phyloP scores from a whole-genome alignment of 1,140 invertebrate species.

The Drosophila quadrilineata region DNA sequence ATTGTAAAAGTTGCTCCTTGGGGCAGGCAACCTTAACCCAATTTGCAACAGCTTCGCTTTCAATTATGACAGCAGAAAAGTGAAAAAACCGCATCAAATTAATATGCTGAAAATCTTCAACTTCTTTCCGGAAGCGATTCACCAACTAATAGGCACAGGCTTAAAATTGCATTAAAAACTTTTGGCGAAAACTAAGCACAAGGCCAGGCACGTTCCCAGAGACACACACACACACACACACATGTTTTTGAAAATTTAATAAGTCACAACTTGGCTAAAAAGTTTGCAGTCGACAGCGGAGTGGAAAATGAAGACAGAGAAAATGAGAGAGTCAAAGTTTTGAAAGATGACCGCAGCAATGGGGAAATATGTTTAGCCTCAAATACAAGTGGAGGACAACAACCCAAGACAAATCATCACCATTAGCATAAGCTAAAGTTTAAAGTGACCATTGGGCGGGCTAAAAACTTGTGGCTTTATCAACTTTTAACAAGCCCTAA shows the following conservation, averaged over 20 bases:
- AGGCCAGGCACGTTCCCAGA: constrained; percentile 25
- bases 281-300: constrained; percentile 37
- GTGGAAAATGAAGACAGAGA: constrained; percentile 67
- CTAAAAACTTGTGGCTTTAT: constrained; percentile 40
- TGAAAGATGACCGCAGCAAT: constrained; percentile 9
- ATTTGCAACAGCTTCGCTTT: constrained; percentile 47
- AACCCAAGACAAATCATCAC: constrained; percentile 60
- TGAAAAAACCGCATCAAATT: constrained; percentile 41
- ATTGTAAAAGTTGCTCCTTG: constrained; percentile 9
- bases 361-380: constrained; percentile 8
- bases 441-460: constrained; percentile 30
- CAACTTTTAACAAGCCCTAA: constrained; percentile 43
- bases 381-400: no score
- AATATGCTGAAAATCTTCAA: constrained; percentile 70
- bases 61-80: constrained; percentile 37
- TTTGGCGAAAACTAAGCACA: constrained; percentile 44
- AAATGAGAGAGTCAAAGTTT: constrained; percentile 36
- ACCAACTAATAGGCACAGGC: constrained; percentile 68
- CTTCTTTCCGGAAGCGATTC: constrained; percentile 68
- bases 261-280: constrained; percentile 59
- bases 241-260: constrained; percentile 54
- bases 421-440: constrained; percentile 57
- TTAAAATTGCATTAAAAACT: constrained; percentile 78
- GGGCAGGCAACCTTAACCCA: constrained; percentile 59
- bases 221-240: constrained; percentile 8